Evolutionary conservation across 2,888 invertebrate species (phyloP), one percentile per base, ranked within the genome.

Genomic region (Idaea straminata): DNA sequence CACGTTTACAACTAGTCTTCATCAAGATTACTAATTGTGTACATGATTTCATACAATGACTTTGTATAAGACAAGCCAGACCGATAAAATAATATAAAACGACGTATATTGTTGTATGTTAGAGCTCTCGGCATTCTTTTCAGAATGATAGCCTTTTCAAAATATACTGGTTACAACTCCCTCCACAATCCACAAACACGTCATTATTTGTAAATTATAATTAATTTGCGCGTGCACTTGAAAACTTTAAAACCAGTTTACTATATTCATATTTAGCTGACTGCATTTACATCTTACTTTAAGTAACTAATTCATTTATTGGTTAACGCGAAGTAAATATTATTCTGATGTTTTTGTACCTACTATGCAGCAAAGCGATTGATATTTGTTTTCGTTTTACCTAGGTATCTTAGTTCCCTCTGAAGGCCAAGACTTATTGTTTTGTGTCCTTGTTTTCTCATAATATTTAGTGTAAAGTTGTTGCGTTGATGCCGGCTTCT

Each of bases 21-120:
- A 15, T 62, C 5, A 47, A 61, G 15, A 67, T 63, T 25, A 63
- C 62, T 59, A 61, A 59, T 62, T 64, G 68, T 64, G 13, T 68
- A 36, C 62, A 61, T 61, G 64, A 59, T 59, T 47, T 59, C 58
- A 15, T 58, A 25, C 25, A 25, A 25, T 25, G 25, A 25, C 25
- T 25, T 25, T 25, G 25, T 25, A 3, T 25, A 25, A 25, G 25
- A 25, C 25, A 25, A 25, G 25, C 25, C 25, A 25, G 25, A 1
- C 3, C 25, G 25, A 25, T 25, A 25, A 25, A 25, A 25, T 25
- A 25, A 25, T 25, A 3, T 25, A 25, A 25, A 25, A 25, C 25
- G 25, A 25, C 25, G 25, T 25, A 47, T 5, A 47, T 13, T 10
- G 10, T 13, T 5, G 1, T 13, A 10, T 13, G 47, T 5, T 47